Conservation (phyloP, 2,888 invertebrate genomes). For the Timema cristinae region DNA sequence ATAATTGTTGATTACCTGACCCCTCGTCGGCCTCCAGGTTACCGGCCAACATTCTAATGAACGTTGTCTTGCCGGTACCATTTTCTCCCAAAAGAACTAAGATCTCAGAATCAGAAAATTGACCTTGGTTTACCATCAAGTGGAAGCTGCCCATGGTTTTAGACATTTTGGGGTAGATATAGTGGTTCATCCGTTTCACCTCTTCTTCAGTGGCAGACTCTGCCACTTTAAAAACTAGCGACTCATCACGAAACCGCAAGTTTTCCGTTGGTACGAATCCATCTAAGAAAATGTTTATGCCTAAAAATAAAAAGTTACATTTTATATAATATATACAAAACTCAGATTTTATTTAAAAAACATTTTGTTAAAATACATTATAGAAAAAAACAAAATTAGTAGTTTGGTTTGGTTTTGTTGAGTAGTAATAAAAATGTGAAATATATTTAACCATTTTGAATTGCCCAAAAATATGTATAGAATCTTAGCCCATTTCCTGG, state of each 20-base stretch:
- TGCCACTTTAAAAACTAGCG: constrained; percentile 95
- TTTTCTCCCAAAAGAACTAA: constrained; percentile 94
- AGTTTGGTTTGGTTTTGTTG: background rate
- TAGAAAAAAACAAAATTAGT: constrained; percentile 18
- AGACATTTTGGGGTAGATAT: constrained; percentile 90
- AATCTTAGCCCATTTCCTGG: no score
- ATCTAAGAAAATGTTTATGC: constrained; percentile 98
- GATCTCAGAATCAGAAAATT: constrained; percentile 99
- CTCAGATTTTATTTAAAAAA: background rate
- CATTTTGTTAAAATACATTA: constrained; percentile 17
- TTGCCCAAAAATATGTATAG: no score
- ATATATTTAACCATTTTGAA: no score
- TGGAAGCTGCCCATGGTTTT: constrained; percentile 79
- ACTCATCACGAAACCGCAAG: constrained; percentile 95
- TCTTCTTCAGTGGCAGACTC: constrained; percentile 98
- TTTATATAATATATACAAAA: no score
- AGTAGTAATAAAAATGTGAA: no score
- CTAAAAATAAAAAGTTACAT: constrained; percentile 43
- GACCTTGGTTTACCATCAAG: constrained; percentile 78
- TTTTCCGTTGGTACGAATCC: constrained; percentile 99
- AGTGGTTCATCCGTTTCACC: constrained; percentile 94
- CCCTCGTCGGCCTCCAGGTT: constrained; percentile 86
- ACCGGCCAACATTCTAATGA: constrained; percentile 97
- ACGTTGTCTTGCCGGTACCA: constrained; percentile 99
- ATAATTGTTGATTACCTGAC: constrained; percentile 49